Evolutionary conservation across 2,888 invertebrate species (phyloP), one percentile per base, ranked within the genome.

Genomic region (Rosalia funebris): DNA sequence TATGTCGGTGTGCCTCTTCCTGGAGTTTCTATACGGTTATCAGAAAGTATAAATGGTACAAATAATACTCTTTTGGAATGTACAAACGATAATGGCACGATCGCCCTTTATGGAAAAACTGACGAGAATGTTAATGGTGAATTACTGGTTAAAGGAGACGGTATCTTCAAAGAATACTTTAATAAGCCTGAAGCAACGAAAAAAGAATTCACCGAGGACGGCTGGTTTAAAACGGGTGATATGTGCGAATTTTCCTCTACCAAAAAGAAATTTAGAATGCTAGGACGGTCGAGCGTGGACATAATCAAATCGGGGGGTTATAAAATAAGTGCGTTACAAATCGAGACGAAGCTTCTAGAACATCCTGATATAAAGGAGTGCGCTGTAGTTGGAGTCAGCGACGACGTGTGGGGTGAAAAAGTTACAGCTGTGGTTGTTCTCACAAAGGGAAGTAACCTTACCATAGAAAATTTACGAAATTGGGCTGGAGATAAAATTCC

Each of bases 191-290:
- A 88, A 65, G 88, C 86, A 31, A 91, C 91, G 0, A 80, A 82
- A 57, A 84, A 87, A 41, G 88, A 89, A 66, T 94, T 95, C 80
- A 91, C 92, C 0, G 72, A 78, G 0, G 93, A 93, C 79, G 91
- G 90, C 3, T 97, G 92, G 91, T 95, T 96, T 81, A 91, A 90
- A 71, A 96, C 97, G 0, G 96, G 95, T 2, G 95, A 96, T 78
- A 89, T 91, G 0, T 91, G 87, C 0, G 82, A 86, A 52, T 93
- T 86, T 79, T 78, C 83, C 20, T 54, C 66, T 7, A 62, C 72
- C 9, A 83, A 86, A 60, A 85, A 85, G 2, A 82, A 83, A 39
- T 93, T 92, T 79, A 87, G 86, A 75, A 92, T 96, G 63, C 83
- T 95, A 14, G 95, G 96, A 17, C 84, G 95, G 34, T 89, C 89